Base-by-base conservation (phyloP, 2,113 vertebrate genomes). In the Hucho hucho region DNA sequence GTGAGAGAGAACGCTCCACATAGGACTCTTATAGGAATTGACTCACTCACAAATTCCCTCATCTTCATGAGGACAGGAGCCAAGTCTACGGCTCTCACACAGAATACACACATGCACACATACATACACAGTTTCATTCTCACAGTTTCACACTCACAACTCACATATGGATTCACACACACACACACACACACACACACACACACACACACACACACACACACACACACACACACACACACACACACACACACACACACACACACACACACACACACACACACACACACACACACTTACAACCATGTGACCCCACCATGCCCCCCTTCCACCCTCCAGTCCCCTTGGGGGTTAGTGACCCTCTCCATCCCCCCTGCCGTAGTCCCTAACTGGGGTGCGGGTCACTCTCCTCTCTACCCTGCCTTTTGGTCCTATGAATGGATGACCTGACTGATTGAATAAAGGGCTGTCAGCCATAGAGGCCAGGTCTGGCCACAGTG, bases 381-480 rank as follows among this genome's bases (percentile, higher is more conserved):
- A 65, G 81, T 88, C 70, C 49, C 77, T 75, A 78, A 72, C 75
- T 65, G 76, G 61, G 69, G 6, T 73, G 79, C 77, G 66, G 43
- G 26, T 65, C 26, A 29, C 14, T 29, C 6, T 26, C 37, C 37
- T 43, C 2, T 43, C 37, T 43, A 43, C 37, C 9, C 37, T 43
- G 64, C 14, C 26, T 28, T 11, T 4, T 64, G 25, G 72, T 80
- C n/a, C 56, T 64, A 63, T 82, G 37, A 80, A 87, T 79, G 69
- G 83, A 88, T 77, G n/a, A 73, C 69, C 63, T 70, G 22, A 25
- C 59, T 1, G 75, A 70, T 78, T 87, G 78, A 88, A 82, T 87
- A 86, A 83, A 11, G 43, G 80, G 79, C 9, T 4, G 64, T 83
- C 73, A 37, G 73, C 75, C 78, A 83, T 79, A 82, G 43, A 66